These are phyloP conservation scores for Myiotriccus ornatus DNA, from an alignment of 2,797 vertebrate species.

Conservation along the genomic window DNA sequence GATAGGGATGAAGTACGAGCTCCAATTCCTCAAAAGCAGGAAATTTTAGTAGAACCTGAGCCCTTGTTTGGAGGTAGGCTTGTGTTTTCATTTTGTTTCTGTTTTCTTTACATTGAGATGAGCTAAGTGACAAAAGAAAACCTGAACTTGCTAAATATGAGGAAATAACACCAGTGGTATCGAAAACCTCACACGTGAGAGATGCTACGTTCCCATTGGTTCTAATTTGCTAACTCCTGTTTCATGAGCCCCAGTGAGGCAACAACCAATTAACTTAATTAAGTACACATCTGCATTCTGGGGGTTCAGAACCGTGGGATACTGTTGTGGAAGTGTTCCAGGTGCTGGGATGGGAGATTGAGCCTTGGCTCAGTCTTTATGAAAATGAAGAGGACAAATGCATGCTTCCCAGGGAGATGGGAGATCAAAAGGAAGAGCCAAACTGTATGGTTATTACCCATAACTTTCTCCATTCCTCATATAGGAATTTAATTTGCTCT, in stretches of 20 bases:
- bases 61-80: slow-evolving; percentile 92
- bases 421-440: not conserved
- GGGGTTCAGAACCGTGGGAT: not conserved
- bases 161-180: not conserved
- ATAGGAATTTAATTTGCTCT: not conserved
- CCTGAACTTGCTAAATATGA: not conserved
- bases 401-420: not conserved
- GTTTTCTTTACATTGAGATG: not conserved
- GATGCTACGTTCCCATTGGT: not conserved
- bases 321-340: not conserved
- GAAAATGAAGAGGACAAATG: not conserved
- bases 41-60: slow-evolving; percentile 97
- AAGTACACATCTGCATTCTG: not conserved
- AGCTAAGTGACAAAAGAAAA: not conserved
- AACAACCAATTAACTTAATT: not conserved
- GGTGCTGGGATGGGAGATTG: not conserved
- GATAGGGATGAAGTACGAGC: slow-evolving; percentile 94
- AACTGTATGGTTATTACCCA: not conserved
- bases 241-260: not conserved
- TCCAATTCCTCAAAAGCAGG: slow-evolving; percentile 98
- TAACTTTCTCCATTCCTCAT: not conserved
- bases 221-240: not conserved
- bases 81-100: not conserved
- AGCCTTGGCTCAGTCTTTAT: not conserved
- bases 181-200: not conserved